Evolutionary conservation across 2,113 vertebrate genomes (phyloP).

Genomic region (Boleophthalmus pectinirostris): DNA sequence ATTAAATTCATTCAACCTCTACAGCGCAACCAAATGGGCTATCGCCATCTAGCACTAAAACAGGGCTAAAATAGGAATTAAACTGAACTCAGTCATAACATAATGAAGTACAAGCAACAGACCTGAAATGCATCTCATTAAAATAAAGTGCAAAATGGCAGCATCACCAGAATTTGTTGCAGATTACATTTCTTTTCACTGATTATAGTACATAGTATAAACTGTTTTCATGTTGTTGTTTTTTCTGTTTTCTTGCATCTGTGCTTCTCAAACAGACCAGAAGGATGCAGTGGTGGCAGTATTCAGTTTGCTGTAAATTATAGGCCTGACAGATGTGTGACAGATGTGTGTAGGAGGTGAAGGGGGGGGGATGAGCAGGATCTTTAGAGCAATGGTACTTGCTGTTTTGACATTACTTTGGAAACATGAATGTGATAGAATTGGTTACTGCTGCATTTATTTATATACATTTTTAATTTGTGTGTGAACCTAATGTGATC

Average conservation of each 20-base stretch:
- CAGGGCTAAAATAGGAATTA: neutral
- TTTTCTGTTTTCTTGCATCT: slow-evolving; percentile 3
- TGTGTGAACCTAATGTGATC: neutral
- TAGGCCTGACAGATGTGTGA: slow-evolving; percentile 46
- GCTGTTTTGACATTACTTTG: slow-evolving; percentile 19
- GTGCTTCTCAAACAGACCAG: slow-evolving; percentile 9
- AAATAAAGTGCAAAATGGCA: neutral
- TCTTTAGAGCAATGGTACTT: slow-evolving; percentile 10
- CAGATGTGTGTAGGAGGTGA: slow-evolving; percentile 43
- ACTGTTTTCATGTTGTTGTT: too few relatives aligned
- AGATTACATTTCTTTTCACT: too few relatives aligned
- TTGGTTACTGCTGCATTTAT: neutral
- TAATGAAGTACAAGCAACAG: neutral
- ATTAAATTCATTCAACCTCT: neutral
- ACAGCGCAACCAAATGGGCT: neutral
- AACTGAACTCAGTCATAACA: neutral
- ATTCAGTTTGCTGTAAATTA: slow-evolving; percentile 15
- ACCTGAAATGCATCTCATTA: neutral
- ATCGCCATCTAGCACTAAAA: neutral
- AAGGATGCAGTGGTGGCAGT: neutral
- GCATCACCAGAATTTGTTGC: neutral
- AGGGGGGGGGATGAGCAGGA: slow-evolving; percentile 9
- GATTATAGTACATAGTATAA: too few relatives aligned
- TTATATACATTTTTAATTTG: neutral
- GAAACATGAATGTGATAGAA: slow-evolving; percentile 18